phyloP scores from a whole-genome alignment of 2,888 invertebrate species.

The Acanthococcus lagerstroemiae region DNA sequence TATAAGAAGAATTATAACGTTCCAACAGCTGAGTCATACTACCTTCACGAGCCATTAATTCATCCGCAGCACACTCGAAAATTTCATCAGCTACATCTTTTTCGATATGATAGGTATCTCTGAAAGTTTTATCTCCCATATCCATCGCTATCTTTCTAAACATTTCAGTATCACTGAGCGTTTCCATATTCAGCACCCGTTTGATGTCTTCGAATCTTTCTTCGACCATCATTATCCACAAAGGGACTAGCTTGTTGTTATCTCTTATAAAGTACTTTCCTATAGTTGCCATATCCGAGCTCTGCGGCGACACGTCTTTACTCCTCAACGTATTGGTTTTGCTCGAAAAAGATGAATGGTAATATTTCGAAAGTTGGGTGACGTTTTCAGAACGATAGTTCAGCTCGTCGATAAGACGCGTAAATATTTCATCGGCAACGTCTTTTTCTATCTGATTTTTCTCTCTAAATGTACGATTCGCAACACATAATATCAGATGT shows the following conservation, averaged over 20 bases:
- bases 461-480: not conserved
- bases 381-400: not conserved
- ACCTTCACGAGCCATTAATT: not conserved
- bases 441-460: not conserved
- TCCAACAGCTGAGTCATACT: not conserved
- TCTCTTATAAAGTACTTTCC: not conserved
- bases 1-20: not conserved
- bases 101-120: not conserved
- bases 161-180: not conserved
- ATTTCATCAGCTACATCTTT: not conserved
- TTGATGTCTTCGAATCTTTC: not conserved
- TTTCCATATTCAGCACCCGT: not conserved
- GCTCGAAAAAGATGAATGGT: not conserved
- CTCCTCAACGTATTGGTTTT: not conserved
- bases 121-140: not conserved
- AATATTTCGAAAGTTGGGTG: not conserved
- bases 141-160: not conserved
- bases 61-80: slow-evolving; percentile 1
- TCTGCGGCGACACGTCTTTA: not conserved
- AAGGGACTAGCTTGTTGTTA: not conserved
- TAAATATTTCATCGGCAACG: not conserved
- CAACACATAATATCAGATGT: not conserved
- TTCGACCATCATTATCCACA: slow-evolving; percentile 3
- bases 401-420: not conserved
- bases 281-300: not conserved